Evolutionary conservation across 2,888 invertebrate genomes (phyloP), one percentile per base, ranked within the genome.

Genomic region (Meteorus colon): DNA sequence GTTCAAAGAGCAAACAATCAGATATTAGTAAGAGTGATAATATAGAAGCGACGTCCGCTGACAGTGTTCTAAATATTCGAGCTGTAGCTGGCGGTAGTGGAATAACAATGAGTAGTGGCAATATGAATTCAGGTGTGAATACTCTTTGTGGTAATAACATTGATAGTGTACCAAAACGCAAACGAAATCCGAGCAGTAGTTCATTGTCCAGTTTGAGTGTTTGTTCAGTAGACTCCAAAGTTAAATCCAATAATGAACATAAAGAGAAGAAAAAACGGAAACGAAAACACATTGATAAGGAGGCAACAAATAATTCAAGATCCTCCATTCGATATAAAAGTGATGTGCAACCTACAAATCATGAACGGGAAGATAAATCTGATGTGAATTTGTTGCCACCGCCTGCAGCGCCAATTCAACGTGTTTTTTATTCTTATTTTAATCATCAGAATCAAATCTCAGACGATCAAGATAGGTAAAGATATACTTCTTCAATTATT

Each of bases 351-450:
- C 92, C 93, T 51, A 94, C 93, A 24, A 94, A 94, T 87, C 93
- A 94, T 88, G 94, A 94, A 89, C 92, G 94, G 92, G 91, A 91
- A 89, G 91, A 88, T 75, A 88, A 86, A 86, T 79, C 86, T 75
- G 84, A 89, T 63, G 80, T 81, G 76, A 83, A 81, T 70, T 82
- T 86, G 75, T 80, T 87, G 75, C 85, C 87, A 74, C 88, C 87
- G 59, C 89, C 89, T 62, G 80, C 81, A 63, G 63, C 67, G 34
- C 86, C 85, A 76, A 84, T 84, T 76, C 87, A 88, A 59, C 92
- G 92, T 78, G 91, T 92, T 82, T 95, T 94, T 90, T 94, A 93
- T 90, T 94, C 94, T 60, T 94, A 95, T 90, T 94, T 94, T 89
- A 94, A 94, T 51, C 90, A 92, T 77, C 93, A 93, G 4, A 93